Conservation (phyloP, 2,797 vertebrate genomes). For the Alca torda region DNA sequence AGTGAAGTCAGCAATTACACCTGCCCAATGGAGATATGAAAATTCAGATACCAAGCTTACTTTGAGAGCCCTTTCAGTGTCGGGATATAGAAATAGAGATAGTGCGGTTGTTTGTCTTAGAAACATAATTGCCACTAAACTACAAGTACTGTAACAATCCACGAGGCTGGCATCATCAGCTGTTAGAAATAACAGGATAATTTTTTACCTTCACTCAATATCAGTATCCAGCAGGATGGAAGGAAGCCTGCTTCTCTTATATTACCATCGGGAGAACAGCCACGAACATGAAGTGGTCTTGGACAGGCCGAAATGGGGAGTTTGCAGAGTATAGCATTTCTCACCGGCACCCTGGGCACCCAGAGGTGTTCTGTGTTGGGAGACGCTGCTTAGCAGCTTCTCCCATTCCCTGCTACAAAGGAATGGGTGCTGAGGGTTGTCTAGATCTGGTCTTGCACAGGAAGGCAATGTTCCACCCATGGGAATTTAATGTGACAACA, state of each 20-base stretch:
- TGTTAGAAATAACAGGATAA: not conserved
- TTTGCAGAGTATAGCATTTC: not conserved
- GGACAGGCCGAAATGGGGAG: not conserved
- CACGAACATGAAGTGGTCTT: accelerated
- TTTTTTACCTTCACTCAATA: not conserved
- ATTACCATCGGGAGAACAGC: not conserved
- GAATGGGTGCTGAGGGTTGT: accelerated
- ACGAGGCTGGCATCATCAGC: not conserved
- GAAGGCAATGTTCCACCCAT: not conserved
- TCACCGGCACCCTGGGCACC: accelerated
- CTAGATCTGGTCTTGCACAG: not conserved
- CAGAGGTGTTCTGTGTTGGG: not conserved
- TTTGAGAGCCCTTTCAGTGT: not conserved
- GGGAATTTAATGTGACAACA: not conserved
- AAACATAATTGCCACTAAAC: not conserved
- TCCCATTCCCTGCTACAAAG: not conserved
- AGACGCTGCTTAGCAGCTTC: not conserved
- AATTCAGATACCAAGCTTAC: not conserved
- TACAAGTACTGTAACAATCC: not conserved
- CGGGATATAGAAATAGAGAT: not conserved
- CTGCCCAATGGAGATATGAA: not conserved
- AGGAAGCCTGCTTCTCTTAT: not conserved
- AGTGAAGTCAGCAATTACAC: not conserved
- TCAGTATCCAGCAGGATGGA: not conserved
- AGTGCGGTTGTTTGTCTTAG: not conserved